A percentile compares a stretch with the other conserved stretches of the same genome.
Conservation (phyloP, 2,797 vertebrate genomes). For the Semaprochilodus insignis region DNA sequence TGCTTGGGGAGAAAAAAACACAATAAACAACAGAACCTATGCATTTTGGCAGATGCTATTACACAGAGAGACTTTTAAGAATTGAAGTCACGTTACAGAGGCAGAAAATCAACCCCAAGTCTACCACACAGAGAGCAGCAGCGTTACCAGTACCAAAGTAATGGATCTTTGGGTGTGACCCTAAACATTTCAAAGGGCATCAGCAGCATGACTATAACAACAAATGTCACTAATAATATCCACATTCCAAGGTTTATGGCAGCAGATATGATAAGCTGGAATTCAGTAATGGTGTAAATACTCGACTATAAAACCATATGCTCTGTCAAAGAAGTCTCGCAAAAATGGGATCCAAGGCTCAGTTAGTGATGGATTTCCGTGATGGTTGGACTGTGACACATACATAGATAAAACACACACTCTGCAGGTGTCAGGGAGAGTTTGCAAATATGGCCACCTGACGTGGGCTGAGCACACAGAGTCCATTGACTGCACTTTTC, state of each 20-base stretch:
- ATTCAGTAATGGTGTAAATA: neutral
- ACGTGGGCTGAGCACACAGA: constrained; percentile 60
- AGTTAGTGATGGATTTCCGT: constrained; percentile 20
- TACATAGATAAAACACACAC: constrained; percentile 49
- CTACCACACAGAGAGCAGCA: no score
- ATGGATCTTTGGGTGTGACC: no score
- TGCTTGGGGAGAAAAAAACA: no score
- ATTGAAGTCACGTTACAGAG: no score
- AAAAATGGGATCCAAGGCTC: neutral
- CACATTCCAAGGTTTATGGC: neutral
- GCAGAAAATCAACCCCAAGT: no score
- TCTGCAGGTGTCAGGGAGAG: constrained; percentile 34
- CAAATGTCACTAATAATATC: neutral
- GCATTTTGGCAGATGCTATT: no score
- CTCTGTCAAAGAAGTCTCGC: constrained; percentile 43
- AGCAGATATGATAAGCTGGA: neutral
- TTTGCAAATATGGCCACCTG: constrained; percentile 36
- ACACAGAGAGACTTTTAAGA: no score
- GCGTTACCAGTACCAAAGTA: no score
- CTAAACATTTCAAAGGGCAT: neutral
- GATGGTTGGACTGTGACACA: constrained; percentile 31
- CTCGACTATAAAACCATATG: neutral
- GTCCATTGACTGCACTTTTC: constrained; percentile 55
- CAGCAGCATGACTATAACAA: neutral
- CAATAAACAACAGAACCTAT: no score